Evolutionary conservation across 2,888 invertebrate species (phyloP).

Genomic region (Torymus auratus): DNA sequence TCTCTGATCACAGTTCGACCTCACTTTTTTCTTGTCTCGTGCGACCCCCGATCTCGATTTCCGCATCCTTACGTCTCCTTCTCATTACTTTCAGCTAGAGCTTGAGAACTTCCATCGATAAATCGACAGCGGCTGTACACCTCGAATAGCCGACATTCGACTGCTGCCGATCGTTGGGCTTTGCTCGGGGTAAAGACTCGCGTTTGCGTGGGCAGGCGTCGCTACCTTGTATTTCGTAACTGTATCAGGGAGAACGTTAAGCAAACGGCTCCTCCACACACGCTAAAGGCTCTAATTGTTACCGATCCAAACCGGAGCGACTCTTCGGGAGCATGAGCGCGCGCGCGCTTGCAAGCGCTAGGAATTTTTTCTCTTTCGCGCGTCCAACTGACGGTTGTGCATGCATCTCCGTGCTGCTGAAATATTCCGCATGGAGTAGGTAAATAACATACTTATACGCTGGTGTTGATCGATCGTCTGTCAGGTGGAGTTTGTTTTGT

Average conservation of each 20-base stretch:
- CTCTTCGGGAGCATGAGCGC: background rate
- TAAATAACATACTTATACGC: no score
- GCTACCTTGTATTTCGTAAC: constrained; percentile 66
- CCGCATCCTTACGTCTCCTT: background rate
- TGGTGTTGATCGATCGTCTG: no score
- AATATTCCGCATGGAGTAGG: no score
- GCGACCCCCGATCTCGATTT: no score
- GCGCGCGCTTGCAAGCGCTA: background rate
- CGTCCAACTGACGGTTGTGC: no score
- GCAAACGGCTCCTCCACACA: constrained; percentile 63
- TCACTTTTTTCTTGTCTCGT: no score
- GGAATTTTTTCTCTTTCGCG: constrained; percentile 6
- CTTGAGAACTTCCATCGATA: no score
- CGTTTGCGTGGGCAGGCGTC: no score
- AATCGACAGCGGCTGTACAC: background rate
- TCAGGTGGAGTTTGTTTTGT: no score
- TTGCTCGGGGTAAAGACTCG: background rate
- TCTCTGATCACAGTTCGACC: no score
- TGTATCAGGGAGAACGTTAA: constrained; percentile 75
- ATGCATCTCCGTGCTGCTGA: no score
- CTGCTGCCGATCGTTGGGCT: constrained; percentile 57
- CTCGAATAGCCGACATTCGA: constrained; percentile 56
- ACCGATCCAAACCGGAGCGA: constrained; percentile 55
- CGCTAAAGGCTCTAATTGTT: constrained; percentile 74
- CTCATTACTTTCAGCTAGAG: no score